phyloP scores from a whole-genome alignment of 2,888 invertebrate species.

The Artemia sp. region DNA sequence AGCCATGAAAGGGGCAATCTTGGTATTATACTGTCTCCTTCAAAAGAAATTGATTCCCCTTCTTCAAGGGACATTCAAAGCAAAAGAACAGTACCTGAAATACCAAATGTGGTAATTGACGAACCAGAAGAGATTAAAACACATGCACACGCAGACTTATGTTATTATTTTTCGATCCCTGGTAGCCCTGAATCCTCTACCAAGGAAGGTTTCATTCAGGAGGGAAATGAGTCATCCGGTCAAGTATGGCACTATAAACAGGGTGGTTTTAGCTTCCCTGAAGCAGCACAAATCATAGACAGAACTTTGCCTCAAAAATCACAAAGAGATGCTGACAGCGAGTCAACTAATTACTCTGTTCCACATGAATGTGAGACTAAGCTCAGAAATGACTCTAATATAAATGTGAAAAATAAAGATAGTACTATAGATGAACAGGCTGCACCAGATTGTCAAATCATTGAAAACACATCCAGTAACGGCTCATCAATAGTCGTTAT shows the following conservation, averaged over 20 bases:
- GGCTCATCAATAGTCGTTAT: background rate
- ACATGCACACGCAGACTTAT: background rate
- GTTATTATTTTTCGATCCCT: background rate
- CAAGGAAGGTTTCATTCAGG: too few relatives aligned
- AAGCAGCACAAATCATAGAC: background rate
- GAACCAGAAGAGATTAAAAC: background rate
- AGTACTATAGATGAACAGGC: background rate
- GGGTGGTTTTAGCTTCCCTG: background rate
- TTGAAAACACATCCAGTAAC: background rate
- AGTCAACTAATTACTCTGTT: background rate
- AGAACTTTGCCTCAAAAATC: background rate
- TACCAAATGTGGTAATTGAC: constrained; percentile 26
- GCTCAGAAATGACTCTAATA: constrained; percentile 2
- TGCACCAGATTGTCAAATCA: background rate
- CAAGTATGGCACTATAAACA: background rate
- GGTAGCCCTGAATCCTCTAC: too few relatives aligned
- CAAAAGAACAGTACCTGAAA: background rate
- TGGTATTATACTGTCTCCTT: constrained; percentile 18
- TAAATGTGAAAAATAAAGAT: background rate
- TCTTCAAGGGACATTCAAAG: background rate
- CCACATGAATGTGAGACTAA: background rate
- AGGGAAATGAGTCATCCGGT: background rate
- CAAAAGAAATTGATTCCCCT: background rate
- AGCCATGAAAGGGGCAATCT: constrained; percentile 17
- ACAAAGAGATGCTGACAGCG: background rate